These are phyloP conservation scores for Olivierus martensii DNA, from an alignment of 1,140 invertebrate species.

Conservation along the genomic window DNA sequence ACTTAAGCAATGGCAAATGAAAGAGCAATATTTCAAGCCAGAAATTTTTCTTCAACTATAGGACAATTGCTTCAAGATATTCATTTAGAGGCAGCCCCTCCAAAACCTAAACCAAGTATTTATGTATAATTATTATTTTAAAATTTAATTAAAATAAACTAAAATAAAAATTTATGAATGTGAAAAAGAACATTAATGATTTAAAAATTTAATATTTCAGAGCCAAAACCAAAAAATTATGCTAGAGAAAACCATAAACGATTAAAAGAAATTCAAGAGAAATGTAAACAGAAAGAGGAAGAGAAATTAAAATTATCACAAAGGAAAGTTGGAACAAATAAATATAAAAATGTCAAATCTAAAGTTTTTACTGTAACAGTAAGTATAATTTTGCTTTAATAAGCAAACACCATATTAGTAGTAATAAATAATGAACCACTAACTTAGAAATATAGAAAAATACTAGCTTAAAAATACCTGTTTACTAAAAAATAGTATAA, in stretches of 20 bases:
- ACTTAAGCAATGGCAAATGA: too few species aligned
- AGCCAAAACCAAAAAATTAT: constrained; percentile 3
- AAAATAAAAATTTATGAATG: neutral
- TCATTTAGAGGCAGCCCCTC: constrained; percentile 1
- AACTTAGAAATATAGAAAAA: too few species aligned
- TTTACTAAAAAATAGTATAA: too few species aligned
- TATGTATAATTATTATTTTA: neutral
- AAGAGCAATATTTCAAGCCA: too few species aligned
- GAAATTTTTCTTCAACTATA: neutral
- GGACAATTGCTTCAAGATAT: constrained; percentile 2
- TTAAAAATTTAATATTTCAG: neutral
- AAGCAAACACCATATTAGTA: too few species aligned
- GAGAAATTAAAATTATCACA: neutral
- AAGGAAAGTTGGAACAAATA: too few species aligned
- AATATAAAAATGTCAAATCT: too few species aligned
- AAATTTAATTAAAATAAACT: neutral
- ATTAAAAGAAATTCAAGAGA: constrained; percentile 8
- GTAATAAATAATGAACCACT: too few species aligned
- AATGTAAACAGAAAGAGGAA: neutral
- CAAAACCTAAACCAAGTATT: constrained; percentile 2
- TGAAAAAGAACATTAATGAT: neutral
- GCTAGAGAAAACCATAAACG: constrained; percentile 6
- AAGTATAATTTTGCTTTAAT: too few species aligned
- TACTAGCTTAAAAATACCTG: too few species aligned
- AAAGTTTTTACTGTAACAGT: too few species aligned